Base-by-base conservation (phyloP, 2,888 invertebrate genomes). In the Liopterus haemorrhoidalis region DNA sequence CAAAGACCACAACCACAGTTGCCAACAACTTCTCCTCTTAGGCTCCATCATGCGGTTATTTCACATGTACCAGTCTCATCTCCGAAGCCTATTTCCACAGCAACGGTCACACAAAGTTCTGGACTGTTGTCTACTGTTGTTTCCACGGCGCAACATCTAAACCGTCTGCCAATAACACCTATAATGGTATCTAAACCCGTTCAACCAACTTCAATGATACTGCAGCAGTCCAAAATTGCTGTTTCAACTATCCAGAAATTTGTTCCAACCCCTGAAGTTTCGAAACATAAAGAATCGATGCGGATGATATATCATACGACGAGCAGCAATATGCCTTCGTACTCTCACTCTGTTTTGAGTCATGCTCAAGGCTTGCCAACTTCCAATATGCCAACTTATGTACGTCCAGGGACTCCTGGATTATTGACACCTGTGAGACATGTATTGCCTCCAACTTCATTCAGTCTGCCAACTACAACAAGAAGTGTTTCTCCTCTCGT, bases 181-280 rank as follows among this genome's bases (percentile, higher is more conserved):
- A 72, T 78, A 18, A 64, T 78, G 54, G 74, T 75, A 54, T 68
- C 77, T 4, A 79, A 79, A 63, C 74, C 76, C 49, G 58, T 76
- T 24, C 74, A 69, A 60, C 61, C 72, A 1, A 71, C 70, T 42
- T 75, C 72, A 45, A 62, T 68, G 21, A 54, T 65, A 41, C 52
- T 68, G 25, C 67, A 67, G 37, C 68, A 68, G 50, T 57, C 69
- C 2, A 65, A 63, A 49, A 50, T 62, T 12, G 66, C 64, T 4
- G 39, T 45, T 32, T 39, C 45, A 5, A 39, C 45, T 20, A 45
- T 38, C 25, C 60, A 62, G 11, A 61, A 63, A 48, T 49, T 63
- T 41, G 59, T 59, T 9, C 53, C 60, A 9, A 49, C 60, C n/a
- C 50, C 57, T n/a, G 62, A 63, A 39, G 39, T 39, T 33, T 46